Evolutionary conservation across 2,797 vertebrate species (phyloP), one percentile per base, ranked within the genome.

Genomic region (Dromococcyx pavoninus): DNA sequence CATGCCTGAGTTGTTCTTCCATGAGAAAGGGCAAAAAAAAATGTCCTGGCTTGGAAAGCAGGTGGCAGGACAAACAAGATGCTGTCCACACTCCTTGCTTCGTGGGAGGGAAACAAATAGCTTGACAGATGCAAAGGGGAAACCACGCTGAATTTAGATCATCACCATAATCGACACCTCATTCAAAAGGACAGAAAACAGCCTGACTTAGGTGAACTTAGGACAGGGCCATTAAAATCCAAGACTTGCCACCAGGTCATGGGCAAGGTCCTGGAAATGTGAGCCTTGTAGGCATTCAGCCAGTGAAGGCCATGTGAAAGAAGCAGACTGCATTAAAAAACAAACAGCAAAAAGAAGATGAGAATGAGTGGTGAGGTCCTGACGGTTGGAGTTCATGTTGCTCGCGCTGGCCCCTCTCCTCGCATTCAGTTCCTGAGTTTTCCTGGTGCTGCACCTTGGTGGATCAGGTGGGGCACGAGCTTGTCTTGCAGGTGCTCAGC

Each of bases 1-100:
- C 3, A 1, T 48, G 95, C 79, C 89, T 71, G 64, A 79, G 83
- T 58, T 91, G 33, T 62, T 85, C 27, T 87, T 93, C 81, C 67
- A 35, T 53, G 69, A 76, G 91, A 90, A 89, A 79, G 64, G 91
- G 64, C 43, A 5, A 88, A 95, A 91, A 91, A 82, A 88, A n/a
- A 92, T 41, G 80, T 70, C 80, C 85, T 94, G 70, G 19, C 80
- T 94, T 81, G 76, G 88, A 64, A 87, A 95, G 86, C 93, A 95
- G 94, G 95, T 97, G 92, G 60, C 73, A 83, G 95, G 86, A 91
- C 95, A 95, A 94, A 85, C 76, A 91, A 93, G 80, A 54, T 91
- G 94, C 77, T 93, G 43, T 75, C 51, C 3, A 0, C 41, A 67
- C 86, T 94, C 74, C 64, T 88, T 75, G 43, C 69, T 64, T 91